Base-by-base conservation (phyloP, 2,113 vertebrate species). In the Lophotis ruficrista region DNA sequence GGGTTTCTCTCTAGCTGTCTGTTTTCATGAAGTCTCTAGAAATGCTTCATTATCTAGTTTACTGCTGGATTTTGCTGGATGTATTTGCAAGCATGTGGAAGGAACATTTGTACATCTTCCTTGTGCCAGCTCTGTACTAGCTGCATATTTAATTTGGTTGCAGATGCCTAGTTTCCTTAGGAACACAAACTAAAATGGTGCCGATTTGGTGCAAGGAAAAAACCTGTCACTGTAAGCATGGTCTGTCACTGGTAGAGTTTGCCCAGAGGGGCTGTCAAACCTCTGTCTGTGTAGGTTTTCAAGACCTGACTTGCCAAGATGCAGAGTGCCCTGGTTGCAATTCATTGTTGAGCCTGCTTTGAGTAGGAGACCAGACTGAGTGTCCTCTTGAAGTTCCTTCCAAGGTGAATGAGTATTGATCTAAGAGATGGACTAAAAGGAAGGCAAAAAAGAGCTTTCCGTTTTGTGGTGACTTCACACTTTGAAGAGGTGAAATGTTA, bases 311-410 rank as follows among this genome's bases (percentile, higher is more conserved):
- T 33, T n/a, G 33, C 35, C 45, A n/a, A 66, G 56, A 8, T 1
- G 2, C 9, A 6, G 27, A 20, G 17, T n/a, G 22, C 25, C 22
- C 25, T 48, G 23, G 5, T 12, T 80, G 38, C 20, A 14, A 0
- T 23, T 80, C 2, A 1, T 64, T 47, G n/a, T 28, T 58, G 85
- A 83, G 31, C 6, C 13, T 50, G 6, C 83, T 70, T 58, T 27
- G 48, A n/a, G 1, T 3, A 15, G 47, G 47, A 68, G 30, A 21
- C 53, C 64, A 25, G 6, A 12, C 43, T 65, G 25, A 7, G 9
- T 72, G 48, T 21, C 30, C 28, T 79, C 27, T 30, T 11, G 4
- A 73, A 50, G n/a, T 53, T 14, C n/a, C 31, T 65, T 89, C 45
- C 28, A 23, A 43, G 50, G 19, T 6, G 45, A 80, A 56, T 27